A percentile compares a stretch with the other conserved stretches of the same genome.
Conservation (phyloP, 2,113 vertebrate species). For the Semnornis frantzii region DNA sequence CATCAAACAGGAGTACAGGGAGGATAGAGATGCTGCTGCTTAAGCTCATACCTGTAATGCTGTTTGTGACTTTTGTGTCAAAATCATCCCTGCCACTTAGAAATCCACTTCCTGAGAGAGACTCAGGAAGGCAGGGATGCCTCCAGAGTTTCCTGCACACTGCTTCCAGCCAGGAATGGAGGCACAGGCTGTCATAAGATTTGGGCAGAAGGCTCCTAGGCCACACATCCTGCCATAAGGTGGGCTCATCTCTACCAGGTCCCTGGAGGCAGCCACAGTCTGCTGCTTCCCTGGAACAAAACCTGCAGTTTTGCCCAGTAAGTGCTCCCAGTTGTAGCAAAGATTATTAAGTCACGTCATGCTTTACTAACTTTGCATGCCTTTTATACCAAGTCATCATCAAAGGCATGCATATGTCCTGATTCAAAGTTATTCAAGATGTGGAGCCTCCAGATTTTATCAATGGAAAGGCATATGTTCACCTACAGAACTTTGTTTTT, state of each 20-base stretch:
- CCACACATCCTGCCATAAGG: neutral
- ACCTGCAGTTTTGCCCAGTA: conserved; percentile 2
- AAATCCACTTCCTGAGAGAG: neutral
- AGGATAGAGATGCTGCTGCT: neutral
- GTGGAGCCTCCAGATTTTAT: neutral
- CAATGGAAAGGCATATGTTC: neutral
- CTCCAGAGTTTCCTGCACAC: neutral
- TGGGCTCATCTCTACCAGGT: neutral
- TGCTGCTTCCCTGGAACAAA: neutral
- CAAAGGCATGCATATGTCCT: neutral
- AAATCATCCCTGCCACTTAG: fast-evolving
- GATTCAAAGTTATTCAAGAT: conserved; percentile 35
- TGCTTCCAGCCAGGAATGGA: neutral
- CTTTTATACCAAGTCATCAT: neutral
- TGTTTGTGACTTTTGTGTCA: neutral
- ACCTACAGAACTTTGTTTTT: neutral
- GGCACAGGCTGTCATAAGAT: neutral
- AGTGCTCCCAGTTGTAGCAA: conserved; percentile 34
- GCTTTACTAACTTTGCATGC: conserved; percentile 13
- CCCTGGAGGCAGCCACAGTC: neutral
- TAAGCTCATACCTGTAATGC: neutral
- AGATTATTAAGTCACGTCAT: neutral
- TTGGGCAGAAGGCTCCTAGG: neutral
- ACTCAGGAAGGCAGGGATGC: neutral
- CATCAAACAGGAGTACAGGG: neutral